Percentiles rank a stretch among this genome's conserved stretches.
Evolutionary conservation across 2,797 vertebrate genomes (phyloP).

Genomic region (Pogoniulus pusillus): DNA sequence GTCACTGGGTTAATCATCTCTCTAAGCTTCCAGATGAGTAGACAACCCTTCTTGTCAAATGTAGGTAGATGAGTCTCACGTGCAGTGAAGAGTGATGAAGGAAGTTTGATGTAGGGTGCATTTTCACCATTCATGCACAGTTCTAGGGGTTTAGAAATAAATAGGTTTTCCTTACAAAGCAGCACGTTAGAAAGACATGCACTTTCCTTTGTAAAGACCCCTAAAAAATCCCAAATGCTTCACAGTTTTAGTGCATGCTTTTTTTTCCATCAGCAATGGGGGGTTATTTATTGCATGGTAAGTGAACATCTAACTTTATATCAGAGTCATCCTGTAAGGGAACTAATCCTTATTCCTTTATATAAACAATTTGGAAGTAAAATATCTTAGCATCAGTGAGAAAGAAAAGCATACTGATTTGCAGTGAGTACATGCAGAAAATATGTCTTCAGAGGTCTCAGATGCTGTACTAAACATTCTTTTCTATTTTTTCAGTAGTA

Average conservation of each 20-base stretch:
- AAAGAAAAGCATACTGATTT: not conserved
- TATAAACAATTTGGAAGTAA: not conserved
- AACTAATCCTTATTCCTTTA: not conserved
- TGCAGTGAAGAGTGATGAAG: not conserved
- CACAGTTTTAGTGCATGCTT: not conserved
- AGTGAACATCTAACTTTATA: not conserved
- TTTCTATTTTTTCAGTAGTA: not conserved
- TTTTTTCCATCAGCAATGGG: not conserved
- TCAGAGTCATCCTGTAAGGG: not conserved
- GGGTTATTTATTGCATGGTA: not conserved
- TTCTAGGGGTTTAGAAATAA: not conserved
- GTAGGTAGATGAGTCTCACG: slow-evolving; percentile 3
- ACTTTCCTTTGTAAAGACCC: not conserved
- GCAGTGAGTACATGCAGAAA: not conserved
- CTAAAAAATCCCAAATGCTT: not conserved
- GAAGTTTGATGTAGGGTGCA: not conserved
- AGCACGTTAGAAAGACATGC: not conserved
- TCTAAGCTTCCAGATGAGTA: slow-evolving; percentile 43
- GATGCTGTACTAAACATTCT: not conserved
- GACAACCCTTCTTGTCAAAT: slow-evolving; percentile 19
- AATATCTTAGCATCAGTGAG: not conserved
- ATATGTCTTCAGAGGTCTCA: not conserved
- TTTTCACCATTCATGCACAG: not conserved
- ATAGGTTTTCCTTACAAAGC: not conserved
- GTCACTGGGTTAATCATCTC: slow-evolving; percentile 11